Evolutionary conservation across 2,888 invertebrate species (phyloP).

Genomic region (Beris chalybata): DNA sequence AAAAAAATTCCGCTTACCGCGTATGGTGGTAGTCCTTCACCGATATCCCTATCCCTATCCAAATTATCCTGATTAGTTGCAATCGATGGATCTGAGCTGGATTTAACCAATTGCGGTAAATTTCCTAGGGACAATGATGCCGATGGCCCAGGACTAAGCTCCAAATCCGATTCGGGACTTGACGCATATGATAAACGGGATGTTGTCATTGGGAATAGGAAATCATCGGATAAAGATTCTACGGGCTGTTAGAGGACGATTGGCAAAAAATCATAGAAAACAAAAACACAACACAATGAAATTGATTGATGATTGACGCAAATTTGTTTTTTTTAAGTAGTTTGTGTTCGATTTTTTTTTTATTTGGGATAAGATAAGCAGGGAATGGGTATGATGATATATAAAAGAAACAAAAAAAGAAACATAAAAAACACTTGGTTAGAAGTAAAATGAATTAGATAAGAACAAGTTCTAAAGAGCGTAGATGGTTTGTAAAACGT

Average conservation of each 20-base stretch:
- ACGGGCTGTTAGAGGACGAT: slow-evolving; percentile 70
- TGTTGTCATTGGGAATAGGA: slow-evolving; percentile 97
- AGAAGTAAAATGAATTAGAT: slow-evolving; percentile 7
- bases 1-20: slow-evolving; percentile 64
- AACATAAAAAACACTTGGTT: slow-evolving; percentile 23
- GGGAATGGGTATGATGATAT: slow-evolving; percentile 28
- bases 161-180: slow-evolving; percentile 93
- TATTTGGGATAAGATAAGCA: slow-evolving; percentile 25
- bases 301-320: no score
- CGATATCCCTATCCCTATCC: slow-evolving; percentile 66
- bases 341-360: slow-evolving; percentile 14
- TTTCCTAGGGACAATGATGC: slow-evolving; percentile 61
- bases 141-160: slow-evolving; percentile 76
- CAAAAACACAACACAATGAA: background rate
- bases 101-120: slow-evolving; percentile 70
- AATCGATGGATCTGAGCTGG: slow-evolving; percentile 93
- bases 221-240: slow-evolving; percentile 96
- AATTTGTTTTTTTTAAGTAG: slow-evolving; percentile 8
- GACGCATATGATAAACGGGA: slow-evolving; percentile 93
- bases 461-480: no score
- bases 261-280: background rate
- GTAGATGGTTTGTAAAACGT: no score
- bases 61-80: slow-evolving; percentile 88
- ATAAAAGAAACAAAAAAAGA: slow-evolving; percentile 24
- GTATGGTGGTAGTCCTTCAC: slow-evolving; percentile 75